Evolutionary conservation across 2,797 vertebrate genomes (phyloP), one percentile per base, ranked within the genome.

Genomic region (Trachurus trachurus): DNA sequence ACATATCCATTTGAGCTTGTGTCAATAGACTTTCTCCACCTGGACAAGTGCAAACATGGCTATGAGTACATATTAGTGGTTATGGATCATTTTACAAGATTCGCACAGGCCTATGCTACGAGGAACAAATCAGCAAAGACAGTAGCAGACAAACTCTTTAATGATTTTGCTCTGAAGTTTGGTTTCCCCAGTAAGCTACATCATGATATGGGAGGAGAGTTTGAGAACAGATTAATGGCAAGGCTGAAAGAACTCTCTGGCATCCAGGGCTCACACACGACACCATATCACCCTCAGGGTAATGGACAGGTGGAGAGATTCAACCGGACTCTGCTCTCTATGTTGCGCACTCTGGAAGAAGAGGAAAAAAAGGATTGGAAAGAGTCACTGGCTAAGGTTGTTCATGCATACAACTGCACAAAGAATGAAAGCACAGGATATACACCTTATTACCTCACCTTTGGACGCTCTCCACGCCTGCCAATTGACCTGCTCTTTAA

Each of bases 41-140:
- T 75, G 62, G 63, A 79, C 0, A 76, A 34, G 9, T 72, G 69
- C 7, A 75, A 74, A 8, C 16, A 67, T 17, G 60, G 74, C 12
- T 82, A 77, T 3, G 59, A 80, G 8, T 84, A 76, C 5, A 78
- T 80, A 11, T 8, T 80, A 0, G 68, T 84, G 1, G 65, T 79
- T 0, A 79, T 79, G 58, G 68, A 72, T 22, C 68, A 76, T n/a
- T 76, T 72, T 6, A 76, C 67, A 9, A 56, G 15, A 31, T 76
- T 71, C 12, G 21, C 56, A 7, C 72, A 81, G 26, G 76, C 69
- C 4, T 75, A 72, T 5, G 21, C 50, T 4, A 72, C 57, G 11
- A 67, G 15, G 12, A 85, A 61, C 59, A 80, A 56, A 60, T 11
- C 66, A 11, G 57, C 57, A 0, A 74, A 69, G 49, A 82, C 56